These are phyloP conservation scores for Cynodonichthys magdalenae DNA, from an alignment of 2,797 vertebrate genomes.

Conservation along the genomic window DNA sequence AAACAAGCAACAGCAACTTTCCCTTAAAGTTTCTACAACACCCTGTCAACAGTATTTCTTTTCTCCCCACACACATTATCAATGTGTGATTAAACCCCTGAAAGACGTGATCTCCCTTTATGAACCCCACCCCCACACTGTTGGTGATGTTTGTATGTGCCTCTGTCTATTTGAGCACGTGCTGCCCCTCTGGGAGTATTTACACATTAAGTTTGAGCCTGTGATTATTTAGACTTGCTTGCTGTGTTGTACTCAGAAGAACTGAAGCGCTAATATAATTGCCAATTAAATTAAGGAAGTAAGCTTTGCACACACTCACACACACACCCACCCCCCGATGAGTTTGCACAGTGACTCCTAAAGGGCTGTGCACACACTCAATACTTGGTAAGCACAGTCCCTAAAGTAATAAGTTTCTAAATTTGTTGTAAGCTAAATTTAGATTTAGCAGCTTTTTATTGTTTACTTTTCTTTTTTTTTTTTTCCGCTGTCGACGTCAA, in stretches of 20 bases:
- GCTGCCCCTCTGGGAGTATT: slow-evolving; percentile 68
- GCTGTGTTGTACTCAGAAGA: slow-evolving; percentile 66
- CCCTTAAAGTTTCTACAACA: slow-evolving; percentile 22
- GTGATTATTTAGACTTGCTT: slow-evolving; percentile 76
- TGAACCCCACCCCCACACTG: neutral
- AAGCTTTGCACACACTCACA: slow-evolving; percentile 51
- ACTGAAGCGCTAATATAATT: slow-evolving; percentile 73
- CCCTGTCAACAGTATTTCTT: neutral
- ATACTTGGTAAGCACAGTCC: slow-evolving; percentile 31
- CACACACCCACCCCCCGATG: slow-evolving; percentile 35
- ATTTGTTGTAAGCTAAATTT: slow-evolving; percentile 35
- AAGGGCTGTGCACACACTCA: slow-evolving; percentile 56
- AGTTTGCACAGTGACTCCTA: slow-evolving; percentile 66
- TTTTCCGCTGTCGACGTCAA: slow-evolving; percentile 12
- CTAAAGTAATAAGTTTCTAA: slow-evolving; percentile 37
- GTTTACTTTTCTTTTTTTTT: neutral
- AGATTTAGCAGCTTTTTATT: slow-evolving; percentile 17
- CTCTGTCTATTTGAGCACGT: slow-evolving; percentile 27
- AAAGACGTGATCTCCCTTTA: slow-evolving; percentile 4
- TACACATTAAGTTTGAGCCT: slow-evolving; percentile 73
- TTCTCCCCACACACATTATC: neutral
- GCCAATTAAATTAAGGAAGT: slow-evolving; percentile 77
- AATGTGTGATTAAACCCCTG: slow-evolving; percentile 16
- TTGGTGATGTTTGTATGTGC: slow-evolving; percentile 19
- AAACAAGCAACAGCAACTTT: slow-evolving; percentile 30